Percentiles rank a stretch among this genome's conserved stretches.
Evolutionary conservation across 2,888 invertebrate species (phyloP).

Genomic region (Chromoteleia sp.): DNA sequence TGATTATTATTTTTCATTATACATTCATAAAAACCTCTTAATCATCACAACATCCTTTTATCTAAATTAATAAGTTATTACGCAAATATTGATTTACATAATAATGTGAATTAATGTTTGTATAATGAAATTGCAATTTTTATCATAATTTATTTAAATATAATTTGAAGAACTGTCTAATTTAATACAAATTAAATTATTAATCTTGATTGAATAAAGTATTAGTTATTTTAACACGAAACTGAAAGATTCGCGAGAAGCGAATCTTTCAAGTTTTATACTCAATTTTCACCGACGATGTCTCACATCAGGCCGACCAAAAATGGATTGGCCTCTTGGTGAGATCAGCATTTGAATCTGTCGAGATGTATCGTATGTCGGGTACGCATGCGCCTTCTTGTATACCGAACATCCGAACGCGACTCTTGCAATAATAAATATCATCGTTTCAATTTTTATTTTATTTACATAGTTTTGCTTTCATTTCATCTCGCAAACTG

Average conservation of each 20-base stretch:
- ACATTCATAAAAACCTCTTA: neutral
- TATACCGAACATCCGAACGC: slow-evolving; percentile 52
- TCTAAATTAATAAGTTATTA: neutral
- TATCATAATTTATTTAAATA: too few species aligned
- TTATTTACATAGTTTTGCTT: slow-evolving; percentile 16
- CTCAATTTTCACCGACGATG: slow-evolving; percentile 65
- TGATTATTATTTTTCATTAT: slow-evolving; percentile 26
- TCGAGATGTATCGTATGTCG: slow-evolving; percentile 67
- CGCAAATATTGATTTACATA: neutral
- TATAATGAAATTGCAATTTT: too few species aligned
- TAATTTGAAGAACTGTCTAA: too few species aligned
- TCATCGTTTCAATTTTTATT: slow-evolving; percentile 50
- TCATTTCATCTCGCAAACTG: slow-evolving; percentile 1
- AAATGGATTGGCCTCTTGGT: slow-evolving; percentile 69
- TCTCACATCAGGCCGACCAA: slow-evolving; percentile 65
- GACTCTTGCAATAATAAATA: slow-evolving; percentile 64
- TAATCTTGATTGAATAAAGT: neutral
- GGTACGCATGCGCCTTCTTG: slow-evolving; percentile 64
- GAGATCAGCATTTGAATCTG: slow-evolving; percentile 68
- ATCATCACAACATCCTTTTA: neutral
- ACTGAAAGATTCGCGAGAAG: slow-evolving; percentile 17
- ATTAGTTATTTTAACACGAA: slow-evolving; percentile 1
- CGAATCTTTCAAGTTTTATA: slow-evolving; percentile 52
- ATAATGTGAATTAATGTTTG: too few species aligned
- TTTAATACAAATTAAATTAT: too few species aligned